These are phyloP conservation scores for Amphilophus citrinellus DNA, from an alignment of 2,113 vertebrate species.

Conservation along the genomic window DNA sequence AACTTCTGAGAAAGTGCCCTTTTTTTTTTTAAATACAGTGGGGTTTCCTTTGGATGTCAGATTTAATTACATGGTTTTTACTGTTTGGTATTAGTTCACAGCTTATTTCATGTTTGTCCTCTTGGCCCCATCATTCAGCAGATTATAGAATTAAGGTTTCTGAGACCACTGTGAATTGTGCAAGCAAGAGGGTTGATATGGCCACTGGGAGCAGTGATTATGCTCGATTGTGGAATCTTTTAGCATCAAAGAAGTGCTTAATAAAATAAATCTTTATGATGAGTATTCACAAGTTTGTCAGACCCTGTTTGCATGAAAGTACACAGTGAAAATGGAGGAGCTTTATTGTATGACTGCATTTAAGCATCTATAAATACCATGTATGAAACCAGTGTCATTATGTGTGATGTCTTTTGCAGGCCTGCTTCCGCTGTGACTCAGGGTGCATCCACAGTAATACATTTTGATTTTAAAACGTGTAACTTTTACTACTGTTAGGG, in stretches of 20 bases:
- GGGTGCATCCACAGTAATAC: not conserved
- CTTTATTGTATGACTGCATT: constrained; percentile 6
- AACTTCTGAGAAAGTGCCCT: constrained; percentile 41
- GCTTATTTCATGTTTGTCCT: constrained; percentile 70
- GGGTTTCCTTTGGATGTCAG: constrained; percentile 58
- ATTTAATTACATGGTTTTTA: constrained; percentile 73
- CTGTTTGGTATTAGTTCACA: constrained; percentile 58
- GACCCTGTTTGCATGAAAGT: constrained; percentile 22
- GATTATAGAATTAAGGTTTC: constrained; percentile 74
- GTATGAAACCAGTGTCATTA: constrained; percentile 12
- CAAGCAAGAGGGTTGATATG: constrained; percentile 54
- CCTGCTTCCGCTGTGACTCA: not conserved
- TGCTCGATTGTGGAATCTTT: constrained; percentile 60
- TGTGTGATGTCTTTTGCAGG: not conserved
- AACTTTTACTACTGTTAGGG: not conserved
- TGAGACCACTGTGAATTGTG: constrained; percentile 58
- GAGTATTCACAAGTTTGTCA: constrained; percentile 37
- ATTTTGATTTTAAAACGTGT: not conserved
- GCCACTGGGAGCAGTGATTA: constrained; percentile 67
- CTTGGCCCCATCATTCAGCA: constrained; percentile 69
- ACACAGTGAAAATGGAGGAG: constrained; percentile 18
- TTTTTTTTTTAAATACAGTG: constrained; percentile 28
- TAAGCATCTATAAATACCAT: constrained; percentile 29
- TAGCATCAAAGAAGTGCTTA: constrained; percentile 63
- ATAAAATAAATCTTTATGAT: constrained; percentile 52